These are phyloP conservation scores for Schizaphis graminum DNA, from an alignment of 2,888 invertebrate species.

Conservation along the genomic window DNA sequence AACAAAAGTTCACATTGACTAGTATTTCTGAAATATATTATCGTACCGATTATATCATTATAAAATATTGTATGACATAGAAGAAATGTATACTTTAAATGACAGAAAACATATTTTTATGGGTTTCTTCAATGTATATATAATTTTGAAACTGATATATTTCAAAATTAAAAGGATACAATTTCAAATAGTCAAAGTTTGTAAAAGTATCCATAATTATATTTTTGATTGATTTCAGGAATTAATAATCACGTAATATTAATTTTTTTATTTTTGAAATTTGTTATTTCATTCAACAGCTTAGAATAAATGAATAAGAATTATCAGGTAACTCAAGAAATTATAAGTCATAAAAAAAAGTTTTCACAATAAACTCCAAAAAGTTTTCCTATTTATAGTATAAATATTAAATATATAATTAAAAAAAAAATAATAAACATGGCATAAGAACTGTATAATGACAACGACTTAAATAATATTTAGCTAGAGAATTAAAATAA, in stretches of 20 bases:
- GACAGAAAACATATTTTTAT: neutral
- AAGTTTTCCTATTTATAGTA: slow-evolving; percentile 35
- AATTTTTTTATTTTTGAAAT: neutral
- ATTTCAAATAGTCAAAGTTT: neutral
- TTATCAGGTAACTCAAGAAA: slow-evolving; percentile 9
- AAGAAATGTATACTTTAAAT: neutral
- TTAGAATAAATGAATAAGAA: slow-evolving; percentile 48
- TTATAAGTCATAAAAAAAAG: slow-evolving; percentile 16
- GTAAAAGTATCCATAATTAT: neutral
- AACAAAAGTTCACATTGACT: neutral
- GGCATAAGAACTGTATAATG: neutral
- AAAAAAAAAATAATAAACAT: neutral
- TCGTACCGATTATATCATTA: neutral
- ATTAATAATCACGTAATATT: neutral
- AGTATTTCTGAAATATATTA: neutral
- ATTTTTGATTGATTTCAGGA: neutral
- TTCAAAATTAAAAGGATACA: neutral
- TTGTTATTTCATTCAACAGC: neutral
- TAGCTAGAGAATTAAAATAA: neutral
- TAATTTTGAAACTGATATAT: neutral
- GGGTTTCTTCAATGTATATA: neutral
- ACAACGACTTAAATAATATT: neutral
- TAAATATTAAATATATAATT: neutral
- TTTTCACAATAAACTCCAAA: neutral
- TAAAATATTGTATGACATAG: neutral